Base-by-base conservation (phyloP, 30 jellyfish, hydroid and myxozoan species). In the Calvadosia cruxmelitensis region DNA sequence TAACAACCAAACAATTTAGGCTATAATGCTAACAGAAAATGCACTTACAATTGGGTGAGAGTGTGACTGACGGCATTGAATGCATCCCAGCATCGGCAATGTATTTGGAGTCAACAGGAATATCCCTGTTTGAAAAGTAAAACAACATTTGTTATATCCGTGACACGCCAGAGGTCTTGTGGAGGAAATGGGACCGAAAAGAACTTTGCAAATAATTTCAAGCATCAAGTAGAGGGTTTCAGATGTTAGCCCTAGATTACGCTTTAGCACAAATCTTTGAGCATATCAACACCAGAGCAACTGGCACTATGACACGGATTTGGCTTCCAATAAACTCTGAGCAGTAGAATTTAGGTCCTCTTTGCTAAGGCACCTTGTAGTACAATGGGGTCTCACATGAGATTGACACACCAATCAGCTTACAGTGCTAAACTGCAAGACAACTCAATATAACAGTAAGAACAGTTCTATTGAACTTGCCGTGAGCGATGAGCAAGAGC, bases 81-180 rank as follows among this genome's bases (percentile, higher is more conserved):
- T 91, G 99, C 99, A 91, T 91, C 13, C 91, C 85, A 3, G 99
- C 94, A 20, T 91, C 99, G 20, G 94, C 96, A 24, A 91, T 91
- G 74, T 76, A 72, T 51, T 91, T 91, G 49, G 95, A 52, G 64
- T 91, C 99, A 34, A 91, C 99, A 1, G 99, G 99, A 49, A 91
- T 91, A 70, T 91, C 99, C 99, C 99, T 91, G 34, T 3, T 67
- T 53, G 30, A 67, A 69, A 69, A 50, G 48, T 5, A 66, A 5
- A 27, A 20, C 68, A 57, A 13, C 25, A 26, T n/a, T n/a, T n/a
- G n/a, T n/a, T n/a, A n/a, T n/a, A n/a, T n/a, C n/a, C n/a, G n/a
- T n/a, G n/a, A n/a, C n/a, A n/a, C n/a, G 33, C 24, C 10, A 57
- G 13, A 13, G 25, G 13, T 26, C 69, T 7, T 57, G 24, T 57